Conservation (phyloP, 2,113 vertebrate genomes). For the Penelope pileata region DNA sequence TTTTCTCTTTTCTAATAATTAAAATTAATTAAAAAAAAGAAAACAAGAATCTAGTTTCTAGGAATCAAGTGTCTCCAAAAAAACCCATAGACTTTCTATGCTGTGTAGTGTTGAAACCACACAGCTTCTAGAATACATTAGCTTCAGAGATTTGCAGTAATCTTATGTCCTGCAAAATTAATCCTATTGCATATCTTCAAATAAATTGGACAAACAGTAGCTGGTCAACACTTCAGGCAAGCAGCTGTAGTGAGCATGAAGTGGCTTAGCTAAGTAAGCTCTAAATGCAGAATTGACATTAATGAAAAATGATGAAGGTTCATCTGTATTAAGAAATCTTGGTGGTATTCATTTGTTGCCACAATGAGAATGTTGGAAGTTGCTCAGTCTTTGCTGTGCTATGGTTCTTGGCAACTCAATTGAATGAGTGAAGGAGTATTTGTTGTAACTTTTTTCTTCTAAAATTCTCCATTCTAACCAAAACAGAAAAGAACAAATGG, state of each 20-base stretch:
- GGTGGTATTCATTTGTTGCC: conserved; percentile 5
- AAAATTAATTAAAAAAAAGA: not conserved
- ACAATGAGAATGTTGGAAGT: conserved; percentile 16
- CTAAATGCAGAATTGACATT: not conserved
- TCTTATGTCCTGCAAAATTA: not conserved
- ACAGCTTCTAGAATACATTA: not conserved
- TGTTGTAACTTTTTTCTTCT: not conserved
- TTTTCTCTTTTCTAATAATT: no score
- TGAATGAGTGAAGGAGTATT: not conserved
- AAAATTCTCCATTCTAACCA: not conserved
- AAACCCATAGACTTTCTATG: not conserved
- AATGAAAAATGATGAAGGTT: not conserved
- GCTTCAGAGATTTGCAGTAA: not conserved
- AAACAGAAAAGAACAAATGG: not conserved
- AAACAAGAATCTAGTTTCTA: not conserved
- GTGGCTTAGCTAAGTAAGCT: not conserved
- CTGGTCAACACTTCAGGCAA: not conserved
- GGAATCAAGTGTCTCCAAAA: not conserved
- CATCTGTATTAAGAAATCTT: conserved; percentile 8
- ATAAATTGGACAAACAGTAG: not conserved
- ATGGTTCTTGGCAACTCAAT: not conserved
- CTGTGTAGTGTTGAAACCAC: not conserved
- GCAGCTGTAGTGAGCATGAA: not conserved
- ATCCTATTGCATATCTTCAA: not conserved
- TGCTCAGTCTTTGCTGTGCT: not conserved